A percentile compares a stretch with the other conserved stretches of the same genome.
Conservation (phyloP, 30 jellyfish, hydroid and myxozoan genomes). For the Chrysaora quinquecirrha region DNA sequence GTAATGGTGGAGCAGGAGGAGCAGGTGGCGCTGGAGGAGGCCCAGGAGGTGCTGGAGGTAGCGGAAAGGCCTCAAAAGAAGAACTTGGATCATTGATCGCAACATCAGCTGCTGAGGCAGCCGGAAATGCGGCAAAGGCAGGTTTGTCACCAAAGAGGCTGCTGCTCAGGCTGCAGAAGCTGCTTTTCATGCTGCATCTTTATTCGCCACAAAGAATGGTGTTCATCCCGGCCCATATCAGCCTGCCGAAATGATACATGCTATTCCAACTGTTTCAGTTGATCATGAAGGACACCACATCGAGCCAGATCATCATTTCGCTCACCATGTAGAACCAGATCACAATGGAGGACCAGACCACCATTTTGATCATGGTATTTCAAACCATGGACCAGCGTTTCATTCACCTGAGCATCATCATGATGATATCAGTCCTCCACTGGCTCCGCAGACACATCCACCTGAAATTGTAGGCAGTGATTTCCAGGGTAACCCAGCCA, state of each 20-base stretch:
- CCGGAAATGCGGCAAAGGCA: slow-evolving; percentile 76
- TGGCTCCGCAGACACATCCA: slow-evolving; percentile 54
- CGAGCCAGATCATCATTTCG: background rate
- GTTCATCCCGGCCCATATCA: slow-evolving; percentile 45
- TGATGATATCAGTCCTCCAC: slow-evolving; percentile 2
- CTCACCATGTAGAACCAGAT: background rate
- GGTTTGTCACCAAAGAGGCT: slow-evolving; percentile 73
- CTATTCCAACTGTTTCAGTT: slow-evolving; percentile 49
- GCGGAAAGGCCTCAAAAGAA: slow-evolving; percentile 41
- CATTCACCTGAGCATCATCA: slow-evolving; percentile 20
- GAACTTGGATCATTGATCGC: slow-evolving; percentile 71
- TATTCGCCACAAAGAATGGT: slow-evolving; percentile 69
- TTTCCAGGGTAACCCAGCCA: slow-evolving; percentile 67
- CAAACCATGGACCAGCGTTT: slow-evolving; percentile 20
- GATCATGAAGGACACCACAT: slow-evolving; percentile 16
- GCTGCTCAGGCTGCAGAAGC: slow-evolving; percentile 91
- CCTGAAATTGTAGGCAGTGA: slow-evolving; percentile 81
- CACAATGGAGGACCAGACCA: background rate
- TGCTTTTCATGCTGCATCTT: slow-evolving; percentile 82
- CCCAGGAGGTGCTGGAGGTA: slow-evolving; percentile 30
- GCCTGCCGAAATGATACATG: slow-evolving; percentile 21
- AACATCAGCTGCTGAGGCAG: slow-evolving; percentile 81
- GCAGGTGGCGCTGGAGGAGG: slow-evolving; percentile 22
- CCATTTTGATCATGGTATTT: background rate
- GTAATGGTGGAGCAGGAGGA: slow-evolving; percentile 55